Evolutionary conservation across 2,113 vertebrate genomes (phyloP).

Genomic region (Hirundichthys speculiger): DNA sequence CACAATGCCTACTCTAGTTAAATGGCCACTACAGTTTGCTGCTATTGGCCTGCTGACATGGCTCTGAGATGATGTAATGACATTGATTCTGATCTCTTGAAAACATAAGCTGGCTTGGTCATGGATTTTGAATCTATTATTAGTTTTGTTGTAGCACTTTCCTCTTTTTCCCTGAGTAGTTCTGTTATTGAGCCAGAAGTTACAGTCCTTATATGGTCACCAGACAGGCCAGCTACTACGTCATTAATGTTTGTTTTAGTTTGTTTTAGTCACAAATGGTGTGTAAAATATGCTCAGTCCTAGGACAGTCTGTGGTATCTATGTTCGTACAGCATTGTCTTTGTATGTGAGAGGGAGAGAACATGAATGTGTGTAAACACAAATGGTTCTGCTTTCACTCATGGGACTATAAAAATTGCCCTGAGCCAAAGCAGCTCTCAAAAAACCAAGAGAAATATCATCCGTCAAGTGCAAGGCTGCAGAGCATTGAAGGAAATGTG

Average conservation of each 20-base stretch:
- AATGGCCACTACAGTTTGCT: conserved; percentile 8
- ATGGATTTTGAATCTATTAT: conserved; percentile 51
- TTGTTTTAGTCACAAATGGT: conserved; percentile 55
- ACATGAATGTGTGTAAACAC: conserved; percentile 25
- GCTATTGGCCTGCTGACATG: conserved; percentile 14
- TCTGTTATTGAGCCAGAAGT: conserved; percentile 44
- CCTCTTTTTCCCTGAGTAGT: conserved; percentile 25
- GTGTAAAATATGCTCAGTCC: conserved; percentile 52
- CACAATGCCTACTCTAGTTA: neutral
- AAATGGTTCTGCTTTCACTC: conserved; percentile 35
- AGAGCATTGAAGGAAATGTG: neutral
- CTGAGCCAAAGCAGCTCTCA: conserved; percentile 30
- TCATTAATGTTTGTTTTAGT: conserved; percentile 46
- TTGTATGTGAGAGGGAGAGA: conserved; percentile 19
- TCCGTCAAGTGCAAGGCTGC: conserved; percentile 9
- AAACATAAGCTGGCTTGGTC: conserved; percentile 32
- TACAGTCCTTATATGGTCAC: conserved; percentile 52
- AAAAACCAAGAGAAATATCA: conserved; percentile 23
- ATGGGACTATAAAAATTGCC: conserved; percentile 20
- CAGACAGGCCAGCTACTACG: conserved; percentile 23
- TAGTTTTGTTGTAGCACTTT: conserved; percentile 33
- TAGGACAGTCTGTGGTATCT: conserved; percentile 21
- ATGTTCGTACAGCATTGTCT: conserved; percentile 20
- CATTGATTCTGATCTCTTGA: conserved; percentile 12
- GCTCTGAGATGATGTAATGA: conserved; percentile 38